Percentiles rank a stretch among this genome's conserved stretches.
These are phyloP conservation scores for Pocillopora grandis DNA, from an alignment of 92 coral and sea anemone genomes.

Conservation along the genomic window DNA sequence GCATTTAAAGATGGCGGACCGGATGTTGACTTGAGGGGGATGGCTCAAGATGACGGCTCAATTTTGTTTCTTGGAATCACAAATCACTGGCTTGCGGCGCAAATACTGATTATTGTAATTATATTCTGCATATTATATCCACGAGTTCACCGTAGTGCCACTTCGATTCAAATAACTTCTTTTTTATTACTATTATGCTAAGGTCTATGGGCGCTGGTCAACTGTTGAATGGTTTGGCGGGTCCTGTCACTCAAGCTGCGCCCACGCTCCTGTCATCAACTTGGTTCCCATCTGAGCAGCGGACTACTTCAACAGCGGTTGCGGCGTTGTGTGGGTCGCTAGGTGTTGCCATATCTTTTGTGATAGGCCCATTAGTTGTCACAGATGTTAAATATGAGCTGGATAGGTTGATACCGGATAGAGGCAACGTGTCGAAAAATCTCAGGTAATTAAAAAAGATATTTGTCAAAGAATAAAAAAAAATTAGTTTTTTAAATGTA, in stretches of 20 bases:
- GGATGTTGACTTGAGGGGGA: too few relatives aligned
- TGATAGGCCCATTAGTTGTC: slow-evolving; percentile 91
- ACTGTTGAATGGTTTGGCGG: slow-evolving; percentile 94
- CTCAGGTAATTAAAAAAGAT: slow-evolving; percentile 8
- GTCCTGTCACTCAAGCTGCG: slow-evolving; percentile 98
- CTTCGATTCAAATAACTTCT: neutral
- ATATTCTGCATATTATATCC: neutral
- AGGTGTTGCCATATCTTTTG: slow-evolving; percentile 93
- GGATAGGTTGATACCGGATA: slow-evolving; percentile 46
- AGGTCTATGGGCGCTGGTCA: slow-evolving; percentile 99
- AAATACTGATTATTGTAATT: neutral
- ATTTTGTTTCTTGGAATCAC: too few relatives aligned
- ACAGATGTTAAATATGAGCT: slow-evolving; percentile 69
- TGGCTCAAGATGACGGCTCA: too few relatives aligned
- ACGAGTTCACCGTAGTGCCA: neutral
- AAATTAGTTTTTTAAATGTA: too few relatives aligned
- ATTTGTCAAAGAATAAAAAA: too few relatives aligned
- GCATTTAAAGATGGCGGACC: too few relatives aligned
- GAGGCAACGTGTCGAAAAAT: slow-evolving; percentile 67
- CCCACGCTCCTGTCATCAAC: slow-evolving; percentile 94
- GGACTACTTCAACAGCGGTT: slow-evolving; percentile 97
- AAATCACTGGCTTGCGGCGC: neutral
- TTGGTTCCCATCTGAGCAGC: slow-evolving; percentile 95
- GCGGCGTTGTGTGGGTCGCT: slow-evolving; percentile 96
- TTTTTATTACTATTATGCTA: neutral